Conservation (phyloP, 2,113 vertebrate genomes). For the Collichthys lucidus region DNA sequence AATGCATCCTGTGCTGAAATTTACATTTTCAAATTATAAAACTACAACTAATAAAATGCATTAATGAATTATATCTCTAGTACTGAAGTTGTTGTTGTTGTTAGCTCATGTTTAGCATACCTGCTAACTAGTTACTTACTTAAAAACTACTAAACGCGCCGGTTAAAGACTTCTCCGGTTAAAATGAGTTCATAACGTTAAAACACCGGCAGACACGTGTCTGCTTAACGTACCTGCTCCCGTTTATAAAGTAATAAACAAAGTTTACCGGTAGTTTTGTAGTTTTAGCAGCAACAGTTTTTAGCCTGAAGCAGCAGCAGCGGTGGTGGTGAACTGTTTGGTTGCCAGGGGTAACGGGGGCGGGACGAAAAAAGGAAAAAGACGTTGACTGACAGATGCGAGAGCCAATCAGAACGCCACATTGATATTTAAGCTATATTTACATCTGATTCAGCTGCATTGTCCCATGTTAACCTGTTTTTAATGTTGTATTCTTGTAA, state of each 20-base stretch:
- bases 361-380: neutral
- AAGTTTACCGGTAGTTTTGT: constrained; percentile 36
- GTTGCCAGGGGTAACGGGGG: constrained; percentile 75
- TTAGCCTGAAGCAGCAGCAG: neutral
- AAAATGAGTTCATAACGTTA: neutral
- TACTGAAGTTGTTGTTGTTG: no score
- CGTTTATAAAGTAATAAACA: neutral
- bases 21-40: neutral
- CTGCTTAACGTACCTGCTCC: neutral
- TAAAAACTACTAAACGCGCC: neutral
- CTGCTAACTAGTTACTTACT: no score
- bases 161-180: neutral
- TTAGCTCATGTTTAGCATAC: neutral
- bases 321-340: constrained; percentile 12
- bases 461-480: no score
- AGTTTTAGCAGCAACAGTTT: neutral
- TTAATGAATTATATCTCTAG: no score
- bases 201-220: no score
- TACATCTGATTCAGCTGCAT: no score
- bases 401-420: constrained; percentile 55
- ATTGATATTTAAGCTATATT: no score
- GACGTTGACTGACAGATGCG: neutral
- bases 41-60: neutral
- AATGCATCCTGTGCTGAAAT: neutral
- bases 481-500: no score